phyloP scores from a whole-genome alignment of 2,797 vertebrate genomes.

The Eulemur coronatus region DNA sequence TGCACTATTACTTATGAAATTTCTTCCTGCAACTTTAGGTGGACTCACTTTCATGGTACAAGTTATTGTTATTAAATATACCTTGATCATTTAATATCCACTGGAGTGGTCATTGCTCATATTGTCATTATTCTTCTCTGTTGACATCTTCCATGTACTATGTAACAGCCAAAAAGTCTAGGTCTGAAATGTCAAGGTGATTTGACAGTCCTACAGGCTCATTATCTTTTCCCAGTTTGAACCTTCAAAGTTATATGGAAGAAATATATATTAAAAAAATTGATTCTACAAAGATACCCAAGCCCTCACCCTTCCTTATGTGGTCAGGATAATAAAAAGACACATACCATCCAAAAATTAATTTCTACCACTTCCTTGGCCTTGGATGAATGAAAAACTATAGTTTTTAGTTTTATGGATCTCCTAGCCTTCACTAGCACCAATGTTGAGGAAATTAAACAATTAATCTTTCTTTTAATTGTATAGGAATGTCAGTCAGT shows the following conservation, averaged over 20 bases:
- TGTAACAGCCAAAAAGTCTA: constrained; percentile 17
- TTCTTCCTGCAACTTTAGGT: background rate
- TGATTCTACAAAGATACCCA: constrained; percentile 33
- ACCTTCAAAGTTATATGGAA: constrained; percentile 32
- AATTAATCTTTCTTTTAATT: constrained; percentile 81
- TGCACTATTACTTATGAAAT: background rate
- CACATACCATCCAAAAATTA: constrained; percentile 14
- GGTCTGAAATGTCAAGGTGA: constrained; percentile 19
- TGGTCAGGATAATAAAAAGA: constrained; percentile 22
- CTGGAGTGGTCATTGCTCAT: background rate
- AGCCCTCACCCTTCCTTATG: constrained; percentile 2
- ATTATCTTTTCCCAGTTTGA: constrained; percentile 3
- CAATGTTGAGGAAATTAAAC: constrained; percentile 79
- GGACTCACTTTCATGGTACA: background rate
- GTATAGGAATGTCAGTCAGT: constrained; percentile 64
- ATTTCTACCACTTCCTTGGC: constrained; percentile 18
- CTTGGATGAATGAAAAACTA: constrained; percentile 48
- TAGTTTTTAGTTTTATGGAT: constrained; percentile 60
- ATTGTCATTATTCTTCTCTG: background rate
- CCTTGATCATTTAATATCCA: background rate
- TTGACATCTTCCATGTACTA: background rate
- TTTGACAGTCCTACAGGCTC: constrained; percentile 33
- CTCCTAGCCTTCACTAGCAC: constrained; percentile 73
- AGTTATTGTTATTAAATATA: background rate
- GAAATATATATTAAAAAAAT: constrained; percentile 55